Evolutionary conservation across 1,140 invertebrate species (phyloP), one percentile per base, ranked within the genome.

Genomic region (Portunus trituberculatus): DNA sequence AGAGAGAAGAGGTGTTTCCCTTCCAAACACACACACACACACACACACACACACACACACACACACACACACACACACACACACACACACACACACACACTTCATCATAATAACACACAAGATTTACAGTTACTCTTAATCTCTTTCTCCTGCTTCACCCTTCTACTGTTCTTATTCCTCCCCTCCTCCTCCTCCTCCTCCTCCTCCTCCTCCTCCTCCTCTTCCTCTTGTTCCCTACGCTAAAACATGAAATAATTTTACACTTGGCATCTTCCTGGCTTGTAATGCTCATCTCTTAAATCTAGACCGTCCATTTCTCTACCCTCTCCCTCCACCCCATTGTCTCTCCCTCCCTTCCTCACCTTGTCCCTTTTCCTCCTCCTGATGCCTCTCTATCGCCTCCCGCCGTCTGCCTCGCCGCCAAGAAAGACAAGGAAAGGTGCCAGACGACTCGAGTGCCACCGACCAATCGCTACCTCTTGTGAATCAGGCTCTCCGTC

Each of bases 41-140:
- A 88, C 39, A 8, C 87, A 84, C 83, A 86, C 83, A 86, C 83
- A 45, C 45, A n/a, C 88, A 46, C 88, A 14, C 87, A 32, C 87
- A 88, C 39, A 8, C 87, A 86, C 83, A 86, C 83, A 45, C 45
- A n/a, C 88, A 46, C 88, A 14, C 87, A 32, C 87, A 88, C 39
- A 8, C 83, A 86, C 83, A 86, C 83, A 45, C 45, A n/a, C 88
- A 46, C 88, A 14, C 87, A 32, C 87, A 88, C 39, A 8, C 87
- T 29, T 52, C 12, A 45, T 91, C 31, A 14, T 45, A 25, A 46
- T 14, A 6, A 1, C 16, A 16, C 89, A 45, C 3, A 46, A 46
- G 20, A 46, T 52, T 7, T 31, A 2, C 28, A 86, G 32, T 29
- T 7, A 20, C 86, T 45, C 52, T 48, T 39, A 48, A 4, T 39